Base-by-base conservation (phyloP, 2,888 invertebrate species). In the Ochropacha duplaris region DNA sequence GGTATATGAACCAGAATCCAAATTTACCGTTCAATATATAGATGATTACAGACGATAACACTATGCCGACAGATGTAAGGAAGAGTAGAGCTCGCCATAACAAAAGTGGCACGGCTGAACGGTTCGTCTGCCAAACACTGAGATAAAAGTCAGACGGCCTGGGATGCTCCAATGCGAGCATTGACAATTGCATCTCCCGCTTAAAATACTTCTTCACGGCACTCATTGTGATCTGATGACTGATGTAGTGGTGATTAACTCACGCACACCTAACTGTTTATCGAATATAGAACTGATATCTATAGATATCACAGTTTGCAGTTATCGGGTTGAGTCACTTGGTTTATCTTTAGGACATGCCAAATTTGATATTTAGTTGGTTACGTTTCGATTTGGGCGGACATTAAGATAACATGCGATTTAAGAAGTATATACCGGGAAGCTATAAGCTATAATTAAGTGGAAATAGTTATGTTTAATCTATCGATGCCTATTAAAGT, bases 1-100 rank as follows among this genome's bases (percentile, higher is more conserved):
- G 81, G 71, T 93, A 94, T 69, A 94, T 93, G 62, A 89, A 89
- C 93, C 94, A 94, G 62, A 69, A 89, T 1, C 69, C 69, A 19
- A 78, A 62, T 57, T 72, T 69, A 6, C 81, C 79, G 55, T 72
- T 72, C 50, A 75, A 19, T 16, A 81, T 78, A 66, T 91, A 90
- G 56, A 79, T 76, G 57, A 78, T 78, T 16, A 80, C 64, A 34
- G 92, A 92, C 50, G 83, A 67, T 39, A 90, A 60, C 59, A 87
- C 76, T 62, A 90, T 87, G 2, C 78, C 84, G 26, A 91, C 24
- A 16, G 88, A 79, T 1, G 79, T 62, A 12, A 90, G 73, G 63
- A 90, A 87, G 57, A 92, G 81, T n/a, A 87, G 57, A 49, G 76
- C 61, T 56, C 92, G 84, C 73, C 84, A 85, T 66, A 91, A 74